Conservation (phyloP, 2,888 invertebrate genomes). For the Oligia latruncula region DNA sequence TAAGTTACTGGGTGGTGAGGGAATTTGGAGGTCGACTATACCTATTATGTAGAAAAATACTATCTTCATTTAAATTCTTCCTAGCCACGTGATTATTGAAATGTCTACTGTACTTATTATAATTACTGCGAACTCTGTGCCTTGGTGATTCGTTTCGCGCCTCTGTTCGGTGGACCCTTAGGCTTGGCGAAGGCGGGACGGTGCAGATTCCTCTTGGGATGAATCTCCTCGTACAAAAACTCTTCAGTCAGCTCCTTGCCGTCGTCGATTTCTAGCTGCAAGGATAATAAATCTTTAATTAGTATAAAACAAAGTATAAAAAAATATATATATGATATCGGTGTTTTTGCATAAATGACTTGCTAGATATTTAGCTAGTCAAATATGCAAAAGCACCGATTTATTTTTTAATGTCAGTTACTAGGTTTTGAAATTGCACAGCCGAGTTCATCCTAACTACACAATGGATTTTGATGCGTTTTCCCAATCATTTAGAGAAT, state of each 20-base stretch:
- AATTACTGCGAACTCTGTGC: conserved; percentile 86
- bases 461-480: too few species aligned
- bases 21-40: background rate
- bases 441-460: too few species aligned
- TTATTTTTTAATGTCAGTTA: too few species aligned
- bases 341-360: too few species aligned
- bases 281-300: conserved; percentile 43
- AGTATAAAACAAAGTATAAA: background rate
- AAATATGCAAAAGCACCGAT: too few species aligned
- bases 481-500: background rate
- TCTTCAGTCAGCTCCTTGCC: conserved; percentile 97
- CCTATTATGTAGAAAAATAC: conserved; percentile 35
- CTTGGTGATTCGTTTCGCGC: conserved; percentile 96
- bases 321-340: too few species aligned
- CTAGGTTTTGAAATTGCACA: too few species aligned
- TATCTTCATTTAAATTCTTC: conserved; percentile 9
- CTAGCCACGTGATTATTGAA: conserved; percentile 42
- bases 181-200: conserved; percentile 98
- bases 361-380: too few species aligned
- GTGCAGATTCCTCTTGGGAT: conserved; percentile 97
- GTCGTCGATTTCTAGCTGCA: conserved; percentile 97
- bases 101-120: conserved; percentile 8
- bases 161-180: conserved; percentile 98
- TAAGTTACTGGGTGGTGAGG: background rate
- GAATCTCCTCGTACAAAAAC: conserved; percentile 97